Percentiles rank a stretch among this genome's conserved stretches.
Conservation (phyloP, 2,797 vertebrate genomes). For the Semotilus atromaculatus region DNA sequence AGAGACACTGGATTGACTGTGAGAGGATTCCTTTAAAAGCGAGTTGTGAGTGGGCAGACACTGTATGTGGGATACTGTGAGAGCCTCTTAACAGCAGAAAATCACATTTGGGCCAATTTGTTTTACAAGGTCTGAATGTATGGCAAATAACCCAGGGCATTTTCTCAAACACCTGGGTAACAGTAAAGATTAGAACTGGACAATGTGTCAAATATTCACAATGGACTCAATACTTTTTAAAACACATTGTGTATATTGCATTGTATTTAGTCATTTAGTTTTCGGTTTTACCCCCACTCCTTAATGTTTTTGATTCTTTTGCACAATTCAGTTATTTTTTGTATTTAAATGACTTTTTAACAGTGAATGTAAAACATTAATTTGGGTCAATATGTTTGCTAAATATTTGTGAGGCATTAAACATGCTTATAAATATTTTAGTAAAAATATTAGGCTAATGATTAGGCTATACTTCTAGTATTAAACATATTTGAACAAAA, state of each 20-base stretch:
- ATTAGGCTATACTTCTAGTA: neutral
- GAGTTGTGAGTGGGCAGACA: constrained; percentile 49
- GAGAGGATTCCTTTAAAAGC: constrained; percentile 68
- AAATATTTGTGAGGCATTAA: neutral
- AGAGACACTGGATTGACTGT: constrained; percentile 69
- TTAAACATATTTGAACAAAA: neutral
- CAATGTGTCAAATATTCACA: neutral
- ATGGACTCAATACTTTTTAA: neutral
- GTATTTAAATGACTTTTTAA: too few relatives aligned
- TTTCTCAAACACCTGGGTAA: constrained; percentile 10
- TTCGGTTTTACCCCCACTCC: neutral
- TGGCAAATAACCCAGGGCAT: constrained; percentile 9
- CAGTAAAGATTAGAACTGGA: neutral
- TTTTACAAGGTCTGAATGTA: constrained; percentile 10
- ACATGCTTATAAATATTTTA: neutral
- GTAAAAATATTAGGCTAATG: too few relatives aligned
- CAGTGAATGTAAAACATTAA: too few relatives aligned
- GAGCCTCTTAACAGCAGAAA: constrained; percentile 35
- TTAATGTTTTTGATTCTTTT: neutral
- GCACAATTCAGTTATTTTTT: neutral
- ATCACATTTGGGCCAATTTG: constrained; percentile 48
- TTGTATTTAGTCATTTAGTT: neutral
- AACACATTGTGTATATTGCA: neutral
- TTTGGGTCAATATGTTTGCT: too few relatives aligned
- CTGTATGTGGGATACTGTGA: constrained; percentile 12